Evolutionary conservation across 2,797 vertebrate species (phyloP).

Genomic region (Sebastes diploproa): DNA sequence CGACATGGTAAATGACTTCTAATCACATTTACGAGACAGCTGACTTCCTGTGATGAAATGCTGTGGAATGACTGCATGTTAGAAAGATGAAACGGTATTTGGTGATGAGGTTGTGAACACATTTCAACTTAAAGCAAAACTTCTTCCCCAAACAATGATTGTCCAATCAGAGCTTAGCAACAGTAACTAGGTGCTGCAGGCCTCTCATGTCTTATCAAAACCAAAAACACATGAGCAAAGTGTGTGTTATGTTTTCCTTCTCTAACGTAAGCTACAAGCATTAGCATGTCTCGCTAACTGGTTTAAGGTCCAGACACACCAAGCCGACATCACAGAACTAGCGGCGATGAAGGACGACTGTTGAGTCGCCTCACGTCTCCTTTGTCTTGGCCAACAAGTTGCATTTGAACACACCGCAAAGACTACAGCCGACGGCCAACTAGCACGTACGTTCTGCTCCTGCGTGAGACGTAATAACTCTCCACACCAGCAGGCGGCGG

Average conservation of each 20-base stretch:
- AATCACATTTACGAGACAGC: not conserved
- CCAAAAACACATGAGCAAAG: not conserved
- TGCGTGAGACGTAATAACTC: too few relatives aligned
- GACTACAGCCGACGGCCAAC: too few relatives aligned
- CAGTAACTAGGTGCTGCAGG: not conserved
- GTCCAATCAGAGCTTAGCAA: not conserved
- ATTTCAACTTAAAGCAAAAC: not conserved
- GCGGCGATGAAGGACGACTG: too few relatives aligned
- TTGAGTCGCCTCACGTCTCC: too few relatives aligned
- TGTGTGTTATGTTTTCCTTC: not conserved
- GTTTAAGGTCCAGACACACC: not conserved
- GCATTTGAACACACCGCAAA: too few relatives aligned
- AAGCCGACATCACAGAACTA: too few relatives aligned
- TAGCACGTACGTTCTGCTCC: too few relatives aligned
- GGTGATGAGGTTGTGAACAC: not conserved
- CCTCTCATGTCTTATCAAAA: not conserved
- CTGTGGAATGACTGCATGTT: not conserved
- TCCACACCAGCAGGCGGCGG: too few relatives aligned
- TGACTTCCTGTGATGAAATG: not conserved
- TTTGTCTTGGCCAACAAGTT: too few relatives aligned
- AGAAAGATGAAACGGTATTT: not conserved
- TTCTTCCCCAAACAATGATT: too few relatives aligned
- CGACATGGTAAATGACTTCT: constrained; percentile 83
- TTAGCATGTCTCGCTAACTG: not conserved
- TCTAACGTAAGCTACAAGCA: not conserved